Conservation (phyloP, 2,797 vertebrate species). For the Geotrypetes seraphini region DNA sequence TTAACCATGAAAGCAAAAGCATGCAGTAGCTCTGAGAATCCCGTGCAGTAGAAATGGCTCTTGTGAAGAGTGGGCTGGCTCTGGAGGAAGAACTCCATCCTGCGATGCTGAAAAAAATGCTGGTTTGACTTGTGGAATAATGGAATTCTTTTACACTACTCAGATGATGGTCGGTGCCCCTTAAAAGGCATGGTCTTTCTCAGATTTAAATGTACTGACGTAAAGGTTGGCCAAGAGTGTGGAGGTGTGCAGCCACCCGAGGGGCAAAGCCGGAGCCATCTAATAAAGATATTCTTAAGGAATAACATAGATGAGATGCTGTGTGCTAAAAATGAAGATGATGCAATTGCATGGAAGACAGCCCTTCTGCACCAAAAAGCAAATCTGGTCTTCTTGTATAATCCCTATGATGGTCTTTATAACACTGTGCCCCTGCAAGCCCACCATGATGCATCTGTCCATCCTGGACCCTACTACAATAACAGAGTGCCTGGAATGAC, state of each 20-base stretch:
- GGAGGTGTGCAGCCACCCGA: constrained; percentile 79
- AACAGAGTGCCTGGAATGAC: too few relatives aligned
- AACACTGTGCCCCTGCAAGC: constrained; percentile 67
- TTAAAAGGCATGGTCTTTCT: constrained; percentile 69
- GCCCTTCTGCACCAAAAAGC: too few relatives aligned
- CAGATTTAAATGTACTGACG: constrained; percentile 62
- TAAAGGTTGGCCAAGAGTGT: constrained; percentile 75
- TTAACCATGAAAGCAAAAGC: too few relatives aligned
- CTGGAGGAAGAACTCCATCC: constrained; percentile 68
- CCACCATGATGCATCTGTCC: constrained; percentile 74
- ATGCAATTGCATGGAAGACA: too few relatives aligned
- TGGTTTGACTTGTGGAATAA: constrained; percentile 95
- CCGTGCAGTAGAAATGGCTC: constrained; percentile 39
- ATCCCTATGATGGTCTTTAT: constrained; percentile 88
- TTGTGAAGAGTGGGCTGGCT: constrained; percentile 65
- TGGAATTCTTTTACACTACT: constrained; percentile 82
- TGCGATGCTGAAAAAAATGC: constrained; percentile 87
- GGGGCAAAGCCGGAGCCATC: constrained; percentile 65
- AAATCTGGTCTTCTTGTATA: constrained; percentile 80
- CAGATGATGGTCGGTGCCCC: constrained; percentile 63
- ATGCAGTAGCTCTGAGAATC: constrained; percentile 10
- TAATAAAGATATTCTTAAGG: constrained; percentile 62
- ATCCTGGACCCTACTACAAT: constrained; percentile 63
- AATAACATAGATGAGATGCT: constrained; percentile 65
- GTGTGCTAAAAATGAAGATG: constrained; percentile 82